Evolutionary conservation across 2,888 invertebrate species (phyloP).

Genomic region (Synergus umbraculus): DNA sequence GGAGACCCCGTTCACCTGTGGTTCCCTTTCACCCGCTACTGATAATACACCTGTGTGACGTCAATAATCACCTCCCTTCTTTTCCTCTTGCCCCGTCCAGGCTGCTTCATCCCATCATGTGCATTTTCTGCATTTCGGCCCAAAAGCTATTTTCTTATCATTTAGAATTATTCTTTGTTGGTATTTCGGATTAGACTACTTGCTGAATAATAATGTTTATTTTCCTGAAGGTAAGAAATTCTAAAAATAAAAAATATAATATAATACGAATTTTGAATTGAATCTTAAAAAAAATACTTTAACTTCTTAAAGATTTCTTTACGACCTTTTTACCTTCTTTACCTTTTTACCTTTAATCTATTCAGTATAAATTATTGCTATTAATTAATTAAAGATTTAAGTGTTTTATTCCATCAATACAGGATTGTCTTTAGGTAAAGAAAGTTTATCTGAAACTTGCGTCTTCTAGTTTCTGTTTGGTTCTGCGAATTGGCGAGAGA

Average conservation of each 20-base stretch:
- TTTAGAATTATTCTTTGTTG: not conserved
- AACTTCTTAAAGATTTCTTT: too few relatives aligned
- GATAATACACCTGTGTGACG: constrained; percentile 74
- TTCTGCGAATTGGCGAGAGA: not conserved
- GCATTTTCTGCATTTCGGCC: not conserved
- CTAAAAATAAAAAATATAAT: too few relatives aligned
- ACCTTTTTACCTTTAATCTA: too few relatives aligned
- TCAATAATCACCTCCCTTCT: constrained; percentile 64
- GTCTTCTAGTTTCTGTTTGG: not conserved
- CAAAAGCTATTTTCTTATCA: not conserved
- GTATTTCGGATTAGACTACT: too few relatives aligned
- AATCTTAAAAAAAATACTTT: too few relatives aligned
- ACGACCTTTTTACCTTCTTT: too few relatives aligned
- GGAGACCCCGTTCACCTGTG: constrained; percentile 72
- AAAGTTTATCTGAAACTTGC: not conserved
- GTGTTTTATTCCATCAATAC: not conserved
- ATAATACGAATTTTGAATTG: too few relatives aligned
- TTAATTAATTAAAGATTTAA: not conserved
- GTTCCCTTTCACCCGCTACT: constrained; percentile 56
- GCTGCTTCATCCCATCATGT: not conserved
- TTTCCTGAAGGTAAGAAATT: too few relatives aligned
- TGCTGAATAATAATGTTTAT: too few relatives aligned
- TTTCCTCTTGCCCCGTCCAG: constrained; percentile 44
- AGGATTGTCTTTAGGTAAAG: constrained; percentile 7
- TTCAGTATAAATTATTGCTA: not conserved